Evolutionary conservation across 2,888 invertebrate genomes (phyloP).

Genomic region (Dryocosmus kuriphilus): DNA sequence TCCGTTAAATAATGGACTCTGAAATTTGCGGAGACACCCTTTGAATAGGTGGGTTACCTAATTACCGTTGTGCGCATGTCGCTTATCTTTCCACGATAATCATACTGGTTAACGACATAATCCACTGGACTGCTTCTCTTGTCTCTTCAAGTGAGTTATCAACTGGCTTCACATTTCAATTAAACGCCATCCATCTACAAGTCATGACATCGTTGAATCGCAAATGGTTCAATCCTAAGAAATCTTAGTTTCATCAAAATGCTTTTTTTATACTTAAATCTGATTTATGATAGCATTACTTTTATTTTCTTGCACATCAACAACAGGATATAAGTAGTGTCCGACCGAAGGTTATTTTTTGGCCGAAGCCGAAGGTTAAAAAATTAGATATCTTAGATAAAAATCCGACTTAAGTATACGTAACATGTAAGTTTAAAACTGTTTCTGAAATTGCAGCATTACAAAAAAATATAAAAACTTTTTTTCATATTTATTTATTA

Average conservation of each 20-base stretch:
- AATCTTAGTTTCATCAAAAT: too few relatives aligned
- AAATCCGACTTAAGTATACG: too few relatives aligned
- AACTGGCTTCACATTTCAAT: slow-evolving; percentile 49
- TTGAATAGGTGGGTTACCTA: slow-evolving; percentile 37
- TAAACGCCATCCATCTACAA: slow-evolving; percentile 53
- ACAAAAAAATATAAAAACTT: too few relatives aligned
- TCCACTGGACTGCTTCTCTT: slow-evolving; percentile 34
- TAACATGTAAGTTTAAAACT: too few relatives aligned
- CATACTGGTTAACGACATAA: slow-evolving; percentile 40
- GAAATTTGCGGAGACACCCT: slow-evolving; percentile 35
- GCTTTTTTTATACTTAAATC: not conserved
- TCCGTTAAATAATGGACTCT: slow-evolving; percentile 37
- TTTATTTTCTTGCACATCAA: not conserved
- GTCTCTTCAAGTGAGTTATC: slow-evolving; percentile 38
- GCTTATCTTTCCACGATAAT: slow-evolving; percentile 39
- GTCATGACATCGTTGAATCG: not conserved
- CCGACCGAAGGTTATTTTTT: too few relatives aligned
- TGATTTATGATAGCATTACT: not conserved
- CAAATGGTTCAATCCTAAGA: not conserved
- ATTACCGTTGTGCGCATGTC: slow-evolving; percentile 40
- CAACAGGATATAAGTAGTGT: too few relatives aligned
- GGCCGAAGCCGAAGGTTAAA: too few relatives aligned
- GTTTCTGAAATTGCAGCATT: too few relatives aligned
- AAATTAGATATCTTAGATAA: too few relatives aligned
- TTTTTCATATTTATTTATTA: too few relatives aligned